Evolutionary conservation across 92 coral and sea anemone genomes (phyloP), one percentile per base, ranked within the genome.

Genomic region (Palythoa grandiflora): DNA sequence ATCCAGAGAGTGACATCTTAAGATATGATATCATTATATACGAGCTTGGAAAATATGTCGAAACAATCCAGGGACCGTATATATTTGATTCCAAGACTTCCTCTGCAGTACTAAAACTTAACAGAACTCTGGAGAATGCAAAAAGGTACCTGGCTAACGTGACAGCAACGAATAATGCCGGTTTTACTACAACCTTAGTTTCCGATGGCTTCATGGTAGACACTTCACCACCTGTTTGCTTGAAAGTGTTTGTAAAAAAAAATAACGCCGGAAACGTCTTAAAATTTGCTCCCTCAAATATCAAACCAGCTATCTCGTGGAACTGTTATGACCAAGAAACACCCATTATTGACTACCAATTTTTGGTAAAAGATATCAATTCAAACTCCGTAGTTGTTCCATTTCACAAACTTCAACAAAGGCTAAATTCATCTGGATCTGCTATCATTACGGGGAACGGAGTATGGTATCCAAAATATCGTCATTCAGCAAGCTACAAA

Each of bases 121-220:
- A 10, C 37, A 81, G 54, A 15, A 68, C 88, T 13, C 89, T 95
- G 68, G 51, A 39, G 38, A 86, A 59, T 52, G 96, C 95, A 36
- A 74, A 80, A 72, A 85, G 12, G n/a, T 95, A 95, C 63, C 77
- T 66, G n/a, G 87, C 91, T 6, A 89, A 90, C 20, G 91, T 93
- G 14, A 92, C 93, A 10, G 96, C 95, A 37, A 75, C 79, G 52
- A 95, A 95, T 78, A 83, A 92, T 57, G 94, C 87, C 53, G 98
- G 96, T 0, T 54, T 95, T 38, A 71, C 86, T 73, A 28, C 89
- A 15, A 78, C 95, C 28, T 19, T 78, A 47, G 6, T 74, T 38
- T 93, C 95, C 19, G 90, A 95, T 89, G 98, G 98, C 2, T 88
- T 95, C 52, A 75, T 63, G 7, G 94, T 93, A 9, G 98, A 95